These are phyloP conservation scores for Slavum lentiscoides DNA, from an alignment of 2,888 invertebrate genomes.

Conservation along the genomic window DNA sequence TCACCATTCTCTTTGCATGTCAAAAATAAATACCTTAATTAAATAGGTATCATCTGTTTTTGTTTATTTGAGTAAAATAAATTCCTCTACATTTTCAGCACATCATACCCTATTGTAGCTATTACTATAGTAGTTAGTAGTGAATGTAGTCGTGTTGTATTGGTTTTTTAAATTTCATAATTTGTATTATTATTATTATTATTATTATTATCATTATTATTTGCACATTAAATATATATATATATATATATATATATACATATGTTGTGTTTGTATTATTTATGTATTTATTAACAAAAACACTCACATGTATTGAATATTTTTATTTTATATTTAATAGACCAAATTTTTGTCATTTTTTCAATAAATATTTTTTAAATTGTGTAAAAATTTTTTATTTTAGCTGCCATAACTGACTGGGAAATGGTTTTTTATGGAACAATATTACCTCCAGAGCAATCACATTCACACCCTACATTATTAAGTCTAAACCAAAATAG, in stretches of 20 bases:
- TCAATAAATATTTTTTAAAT: neutral
- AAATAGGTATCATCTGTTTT: slow-evolving; percentile 22
- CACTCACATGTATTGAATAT: neutral
- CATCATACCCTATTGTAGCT: slow-evolving; percentile 20
- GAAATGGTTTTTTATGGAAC: slow-evolving; percentile 83
- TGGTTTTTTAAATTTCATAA: neutral
- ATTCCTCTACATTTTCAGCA: slow-evolving; percentile 6
- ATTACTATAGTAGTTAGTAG: neutral
- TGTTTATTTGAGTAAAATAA: slow-evolving; percentile 29
- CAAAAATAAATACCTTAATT: slow-evolving; percentile 1
- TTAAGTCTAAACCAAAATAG: neutral
- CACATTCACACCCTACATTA: slow-evolving; percentile 26
- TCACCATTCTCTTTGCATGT: slow-evolving; percentile 38
- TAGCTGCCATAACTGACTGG: slow-evolving; percentile 71
- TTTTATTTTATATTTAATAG: neutral
- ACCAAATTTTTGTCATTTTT: neutral
- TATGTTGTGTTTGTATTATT: no score
- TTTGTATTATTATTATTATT: neutral
- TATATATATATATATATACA: no score
- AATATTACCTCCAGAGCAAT: slow-evolving; percentile 61
- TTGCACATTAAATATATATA: slow-evolving; percentile 25
- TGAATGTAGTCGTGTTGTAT: neutral
- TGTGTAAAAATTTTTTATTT: slow-evolving; percentile 33
- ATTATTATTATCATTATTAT: neutral
- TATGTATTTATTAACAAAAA: neutral